Base-by-base conservation (phyloP, 35 echinoderm and acorn worm species). In the Lytechinus variegatus region DNA sequence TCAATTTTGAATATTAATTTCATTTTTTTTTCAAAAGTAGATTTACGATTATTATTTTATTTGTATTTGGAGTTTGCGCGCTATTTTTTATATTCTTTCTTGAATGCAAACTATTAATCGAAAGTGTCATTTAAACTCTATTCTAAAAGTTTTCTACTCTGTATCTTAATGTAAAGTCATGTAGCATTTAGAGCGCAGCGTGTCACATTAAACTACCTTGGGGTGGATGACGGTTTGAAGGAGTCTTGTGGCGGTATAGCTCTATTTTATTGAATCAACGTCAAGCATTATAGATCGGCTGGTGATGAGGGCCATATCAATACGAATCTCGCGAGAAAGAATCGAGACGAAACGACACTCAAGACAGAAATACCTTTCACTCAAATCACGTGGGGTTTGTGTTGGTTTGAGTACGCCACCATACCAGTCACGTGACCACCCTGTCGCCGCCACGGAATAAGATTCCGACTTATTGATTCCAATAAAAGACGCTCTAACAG, bases 231-330 rank as follows among this genome's bases (percentile, higher is more conserved):
- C 19, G 66, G 14, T 16, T 7, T 8, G n/a, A 24, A 79, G 66
- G 66, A 24, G 19, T 21, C 21, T 79, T 19, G 16, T 79, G 66
- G 66, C 66, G 12, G 66, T 79, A 24, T 79, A 79, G 66, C 66
- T 79, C 19, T 24, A 24, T 79, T 79, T 79, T 79, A 79, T 79
- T 79, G 66, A 79, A 79, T 79, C 66, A 79, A 79, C 66, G 66
- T 79, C 66, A 79, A 79, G 66, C 66, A 79, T 79, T 79, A 79
- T 79, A 79, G 66, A 79, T 79, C 66, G 66, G 21, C 16, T 24
- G 66, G 66, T 79, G 66, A 79, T 79, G 66, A 79, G 66, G 66
- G 66, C 66, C 66, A 79, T 79, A 79, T 79, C 66, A 79, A 79
- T 79, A 21, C 19, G 19, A 79, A 79, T 79, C 66, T 79, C 66